Conservation (phyloP, 2,797 vertebrate genomes). For the Odontamblyopus lacepedii region DNA sequence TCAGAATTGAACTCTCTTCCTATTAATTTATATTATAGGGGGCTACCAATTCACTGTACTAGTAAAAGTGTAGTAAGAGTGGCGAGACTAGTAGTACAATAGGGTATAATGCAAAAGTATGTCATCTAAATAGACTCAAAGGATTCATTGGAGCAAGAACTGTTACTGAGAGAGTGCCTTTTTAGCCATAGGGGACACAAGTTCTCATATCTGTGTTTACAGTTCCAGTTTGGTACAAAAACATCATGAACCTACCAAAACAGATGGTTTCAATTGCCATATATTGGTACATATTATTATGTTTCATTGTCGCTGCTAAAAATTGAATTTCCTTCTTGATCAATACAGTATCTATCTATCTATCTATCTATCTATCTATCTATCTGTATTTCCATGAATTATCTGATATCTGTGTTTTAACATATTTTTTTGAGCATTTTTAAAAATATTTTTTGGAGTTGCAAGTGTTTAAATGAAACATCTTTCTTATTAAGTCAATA, state of each 20-base stretch:
- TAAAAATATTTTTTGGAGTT: no score
- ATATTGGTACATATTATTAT: neutral
- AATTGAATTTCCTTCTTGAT: no score
- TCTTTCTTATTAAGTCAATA: neutral
- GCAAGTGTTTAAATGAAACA: neutral
- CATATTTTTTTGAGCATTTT: neutral
- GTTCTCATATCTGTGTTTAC: slow-evolving; percentile 11
- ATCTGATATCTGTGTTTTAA: neutral
- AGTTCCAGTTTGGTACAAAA: neutral
- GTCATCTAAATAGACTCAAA: slow-evolving; percentile 20
- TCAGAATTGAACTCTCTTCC: no score
- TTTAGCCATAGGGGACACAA: slow-evolving; percentile 62
- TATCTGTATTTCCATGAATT: neutral
- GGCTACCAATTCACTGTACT: no score
- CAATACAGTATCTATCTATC: no score
- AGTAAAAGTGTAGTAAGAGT: neutral
- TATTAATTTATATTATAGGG: no score
- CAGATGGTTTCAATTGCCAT: neutral
- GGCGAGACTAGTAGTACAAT: neutral
- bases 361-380: no score
- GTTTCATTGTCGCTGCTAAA: no score
- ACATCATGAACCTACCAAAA: neutral
- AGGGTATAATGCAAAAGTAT: slow-evolving; percentile 3
- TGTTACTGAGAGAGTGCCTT: slow-evolving; percentile 71
- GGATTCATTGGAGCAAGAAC: slow-evolving; percentile 60